Evolutionary conservation across 2,113 vertebrate species (phyloP).

Genomic region (Dicrurus megarhynchus): DNA sequence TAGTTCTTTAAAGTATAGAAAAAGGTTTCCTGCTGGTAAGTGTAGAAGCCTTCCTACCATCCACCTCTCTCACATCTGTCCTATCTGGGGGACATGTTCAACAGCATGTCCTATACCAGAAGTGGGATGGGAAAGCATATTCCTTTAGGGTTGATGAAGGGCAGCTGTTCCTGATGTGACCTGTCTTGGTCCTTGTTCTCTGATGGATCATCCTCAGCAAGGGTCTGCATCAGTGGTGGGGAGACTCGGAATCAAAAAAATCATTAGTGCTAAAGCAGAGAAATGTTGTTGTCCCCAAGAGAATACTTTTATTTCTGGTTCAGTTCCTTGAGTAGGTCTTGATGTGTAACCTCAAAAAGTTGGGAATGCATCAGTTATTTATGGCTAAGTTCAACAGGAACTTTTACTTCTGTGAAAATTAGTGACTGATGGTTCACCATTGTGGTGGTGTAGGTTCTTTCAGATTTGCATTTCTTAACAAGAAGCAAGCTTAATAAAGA

Average conservation of each 20-base stretch:
- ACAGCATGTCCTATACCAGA: accelerated
- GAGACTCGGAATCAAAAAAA: background rate
- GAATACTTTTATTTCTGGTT: background rate
- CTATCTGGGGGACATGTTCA: background rate
- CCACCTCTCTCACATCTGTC: background rate
- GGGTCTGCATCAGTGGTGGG: background rate
- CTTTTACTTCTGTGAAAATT: background rate
- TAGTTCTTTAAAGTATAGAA: background rate
- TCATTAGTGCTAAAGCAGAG: background rate
- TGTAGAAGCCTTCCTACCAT: background rate
- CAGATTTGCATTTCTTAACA: background rate
- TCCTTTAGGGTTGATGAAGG: background rate
- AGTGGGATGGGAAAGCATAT: background rate
- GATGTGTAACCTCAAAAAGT: background rate
- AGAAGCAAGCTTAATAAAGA: background rate
- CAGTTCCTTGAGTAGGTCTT: background rate
- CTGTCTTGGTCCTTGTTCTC: background rate
- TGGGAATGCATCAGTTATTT: background rate
- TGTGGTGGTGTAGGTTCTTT: background rate
- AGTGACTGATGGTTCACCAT: background rate
- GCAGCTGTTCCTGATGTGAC: background rate
- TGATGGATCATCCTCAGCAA: background rate
- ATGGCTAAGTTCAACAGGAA: background rate
- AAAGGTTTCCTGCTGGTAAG: background rate
- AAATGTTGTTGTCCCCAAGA: background rate